Percentiles rank a stretch among this genome's conserved stretches.
phyloP scores from a whole-genome alignment of 2,113 vertebrate genomes.

The Eonycteris spelaea region DNA sequence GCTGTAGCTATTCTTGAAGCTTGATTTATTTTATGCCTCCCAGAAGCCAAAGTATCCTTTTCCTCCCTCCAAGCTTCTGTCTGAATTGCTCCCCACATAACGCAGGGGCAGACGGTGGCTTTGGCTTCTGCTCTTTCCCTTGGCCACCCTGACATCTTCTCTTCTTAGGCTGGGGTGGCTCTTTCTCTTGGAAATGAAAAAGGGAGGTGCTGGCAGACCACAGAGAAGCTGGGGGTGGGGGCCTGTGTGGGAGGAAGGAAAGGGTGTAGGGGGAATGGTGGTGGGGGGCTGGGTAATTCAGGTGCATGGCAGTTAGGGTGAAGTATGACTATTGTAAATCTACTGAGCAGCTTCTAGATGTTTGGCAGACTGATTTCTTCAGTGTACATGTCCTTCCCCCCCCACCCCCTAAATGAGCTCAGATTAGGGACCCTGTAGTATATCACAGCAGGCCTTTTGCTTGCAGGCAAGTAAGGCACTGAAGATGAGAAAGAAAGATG shows the following conservation, averaged over 20 bases:
- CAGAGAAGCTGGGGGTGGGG: neutral
- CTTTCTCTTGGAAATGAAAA: neutral
- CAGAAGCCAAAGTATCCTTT: slow-evolving; percentile 19
- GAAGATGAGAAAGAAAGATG: neutral
- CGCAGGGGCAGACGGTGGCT: neutral
- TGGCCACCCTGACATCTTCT: neutral
- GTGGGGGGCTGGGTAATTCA: neutral
- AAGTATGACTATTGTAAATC: neutral
- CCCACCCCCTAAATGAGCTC: neutral
- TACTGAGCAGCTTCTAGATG: neutral
- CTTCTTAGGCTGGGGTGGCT: neutral
- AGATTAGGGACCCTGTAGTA: neutral
- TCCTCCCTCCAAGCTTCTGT: neutral
- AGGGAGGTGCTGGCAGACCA: neutral
- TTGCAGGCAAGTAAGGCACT: neutral
- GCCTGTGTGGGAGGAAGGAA: neutral
- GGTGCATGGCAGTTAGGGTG: neutral
- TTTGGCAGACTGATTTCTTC: neutral
- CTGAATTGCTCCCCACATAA: slow-evolving; percentile 49
- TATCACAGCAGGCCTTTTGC: neutral
- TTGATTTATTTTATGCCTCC: slow-evolving; percentile 35
- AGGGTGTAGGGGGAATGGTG: neutral
- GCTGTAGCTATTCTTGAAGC: neutral
- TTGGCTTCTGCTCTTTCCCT: neutral
- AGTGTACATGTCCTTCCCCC: neutral